A percentile compares a stretch with the other conserved stretches of the same genome.
Conservation (phyloP, 2,797 vertebrate species). For the Phalloptychus januarius region DNA sequence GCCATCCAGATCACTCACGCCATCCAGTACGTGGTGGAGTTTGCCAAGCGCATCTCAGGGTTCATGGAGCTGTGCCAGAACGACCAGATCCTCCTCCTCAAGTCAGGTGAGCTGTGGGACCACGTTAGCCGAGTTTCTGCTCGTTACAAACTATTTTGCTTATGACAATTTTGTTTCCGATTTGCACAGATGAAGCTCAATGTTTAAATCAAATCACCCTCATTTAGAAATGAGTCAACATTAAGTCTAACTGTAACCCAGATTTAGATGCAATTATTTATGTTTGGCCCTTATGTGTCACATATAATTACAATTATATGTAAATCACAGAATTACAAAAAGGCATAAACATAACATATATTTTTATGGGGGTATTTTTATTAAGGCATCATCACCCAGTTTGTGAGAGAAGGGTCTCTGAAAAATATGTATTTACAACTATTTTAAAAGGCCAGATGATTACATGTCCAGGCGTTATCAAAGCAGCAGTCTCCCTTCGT, state of each 20-base stretch:
- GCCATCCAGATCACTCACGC: conserved; percentile 99
- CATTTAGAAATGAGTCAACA: not conserved
- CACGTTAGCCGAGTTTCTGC: too few species aligned
- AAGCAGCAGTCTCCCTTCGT: not conserved
- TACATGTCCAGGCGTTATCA: not conserved
- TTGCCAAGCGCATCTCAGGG: conserved; percentile 98
- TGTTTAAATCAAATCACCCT: not conserved
- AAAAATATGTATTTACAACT: not conserved
- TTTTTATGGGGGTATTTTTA: not conserved
- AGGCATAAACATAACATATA: not conserved
- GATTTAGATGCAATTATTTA: not conserved
- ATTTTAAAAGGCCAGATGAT: not conserved
- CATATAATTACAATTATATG: not conserved
- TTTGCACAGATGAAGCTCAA: not conserved
- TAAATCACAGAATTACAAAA: not conserved
- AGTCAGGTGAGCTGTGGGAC: conserved; percentile 88
- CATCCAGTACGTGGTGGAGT: conserved; percentile 99
- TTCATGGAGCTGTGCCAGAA: conserved; percentile 99
- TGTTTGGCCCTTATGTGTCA: not conserved
- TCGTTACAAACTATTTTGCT: not conserved
- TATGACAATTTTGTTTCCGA: not conserved
- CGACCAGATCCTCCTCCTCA: conserved; percentile 99
- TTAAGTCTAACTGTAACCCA: not conserved
- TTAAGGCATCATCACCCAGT: not conserved
- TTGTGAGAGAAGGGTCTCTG: not conserved